Evolutionary conservation across 2,888 invertebrate species (phyloP).

Genomic region (Mythimna pallens): DNA sequence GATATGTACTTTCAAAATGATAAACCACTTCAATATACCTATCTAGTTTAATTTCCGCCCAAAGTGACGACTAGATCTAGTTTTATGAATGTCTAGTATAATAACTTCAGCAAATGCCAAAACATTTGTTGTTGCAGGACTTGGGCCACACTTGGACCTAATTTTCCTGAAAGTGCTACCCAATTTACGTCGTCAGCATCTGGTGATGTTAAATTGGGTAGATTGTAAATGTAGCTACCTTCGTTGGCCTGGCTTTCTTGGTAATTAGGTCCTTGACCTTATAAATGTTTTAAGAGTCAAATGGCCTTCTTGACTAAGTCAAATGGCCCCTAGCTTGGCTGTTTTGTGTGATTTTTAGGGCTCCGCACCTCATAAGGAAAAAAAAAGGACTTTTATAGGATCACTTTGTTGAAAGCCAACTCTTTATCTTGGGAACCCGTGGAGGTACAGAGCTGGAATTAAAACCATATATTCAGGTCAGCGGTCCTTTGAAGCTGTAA

Average conservation of each 20-base stretch:
- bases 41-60: conserved; percentile 2
- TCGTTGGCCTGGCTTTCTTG: conserved; percentile 6
- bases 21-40: not conserved
- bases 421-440: no score
- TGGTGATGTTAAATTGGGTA: conserved; percentile 15
- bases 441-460: no score
- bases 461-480: no score
- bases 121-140: conserved; percentile 7
- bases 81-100: conserved; percentile 9
- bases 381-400: no score
- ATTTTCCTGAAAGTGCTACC: conserved; percentile 47
- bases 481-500: no score
- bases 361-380: no score
- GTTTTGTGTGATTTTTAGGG: not conserved
- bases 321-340: not conserved
- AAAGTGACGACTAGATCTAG: conserved; percentile 1
- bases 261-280: conserved; percentile 23
- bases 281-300: conserved; percentile 14
- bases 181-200: conserved; percentile 42
- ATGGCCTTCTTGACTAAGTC: conserved; percentile 12
- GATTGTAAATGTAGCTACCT: conserved; percentile 13
- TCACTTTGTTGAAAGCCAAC: no score
- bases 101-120: conserved; percentile 12
- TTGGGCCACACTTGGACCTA: conserved; percentile 17
- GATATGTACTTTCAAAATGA: not conserved